Base-by-base conservation (phyloP, 2,888 invertebrate species). In the Trissoscelio sp. region DNA sequence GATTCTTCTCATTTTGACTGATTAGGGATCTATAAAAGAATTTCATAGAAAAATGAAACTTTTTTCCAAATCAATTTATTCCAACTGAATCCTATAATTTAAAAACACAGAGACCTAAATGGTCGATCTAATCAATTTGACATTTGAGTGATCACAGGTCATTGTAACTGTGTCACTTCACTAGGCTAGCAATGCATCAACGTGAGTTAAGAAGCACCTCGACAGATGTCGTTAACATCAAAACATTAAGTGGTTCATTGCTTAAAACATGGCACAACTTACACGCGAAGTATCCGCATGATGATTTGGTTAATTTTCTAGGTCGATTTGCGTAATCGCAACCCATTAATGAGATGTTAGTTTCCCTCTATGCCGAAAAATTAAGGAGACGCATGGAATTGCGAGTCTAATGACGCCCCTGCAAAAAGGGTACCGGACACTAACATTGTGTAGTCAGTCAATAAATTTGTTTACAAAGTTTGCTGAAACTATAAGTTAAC, bases 241-340 rank as follows among this genome's bases (percentile, higher is more conserved):
- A 48, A 57, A 75, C 31, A 73, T 12, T 20, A 51, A 60, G 28
- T 42, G 16, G 46, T 44, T 51, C 5, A 18, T 18, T 42, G 31
- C 37, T 64, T 44, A 55, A 57, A 48, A 44, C 16, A 9, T 62
- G 20, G 6, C 3, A 12, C 37, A 62, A 79, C 79, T 79, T 66
- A 79, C 79, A 79, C 66, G 66, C 72, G 60, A 66, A 73, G 53
- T 9, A 79, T 72, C 72, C 79, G 79, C 79, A 72, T 79, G 79
- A 22, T 53, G 66, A 66, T 60, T 46, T 14, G 37, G 24, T 60
- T 24, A 70, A 55, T 24, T 7, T 18, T 58, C 31, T 64, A 24
- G 48, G 66, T 18, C 14, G 42, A 51, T 42, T 66, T 72, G 66
- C 12, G 75, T 51, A 39, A 22, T 51, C 16, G 51, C 67, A 39